These are phyloP conservation scores for Selene dorsalis DNA, from an alignment of 2,797 vertebrate species.

Conservation along the genomic window DNA sequence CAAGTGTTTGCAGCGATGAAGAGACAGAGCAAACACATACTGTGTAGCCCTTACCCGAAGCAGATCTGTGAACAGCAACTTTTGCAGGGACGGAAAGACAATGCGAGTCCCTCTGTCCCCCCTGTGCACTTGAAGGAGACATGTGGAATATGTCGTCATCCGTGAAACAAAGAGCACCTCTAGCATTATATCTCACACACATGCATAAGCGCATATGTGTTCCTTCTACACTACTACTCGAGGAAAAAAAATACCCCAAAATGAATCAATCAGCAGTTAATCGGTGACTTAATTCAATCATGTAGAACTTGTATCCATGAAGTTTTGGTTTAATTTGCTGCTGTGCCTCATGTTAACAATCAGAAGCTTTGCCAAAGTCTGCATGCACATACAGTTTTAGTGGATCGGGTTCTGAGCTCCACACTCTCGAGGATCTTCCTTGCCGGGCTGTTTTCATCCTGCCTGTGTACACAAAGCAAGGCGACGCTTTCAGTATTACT, in stretches of 20 bases:
- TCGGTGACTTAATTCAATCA: background rate
- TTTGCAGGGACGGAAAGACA: conserved; percentile 31
- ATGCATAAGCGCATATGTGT: conserved; percentile 2
- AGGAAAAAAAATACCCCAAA: conserved; percentile 1
- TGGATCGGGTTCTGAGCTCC: background rate
- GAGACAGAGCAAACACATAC: conserved; percentile 29
- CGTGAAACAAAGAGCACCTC: conserved; percentile 76
- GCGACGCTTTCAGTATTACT: conserved; percentile 56
- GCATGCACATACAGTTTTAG: conserved; percentile 30
- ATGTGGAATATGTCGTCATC: conserved; percentile 29
- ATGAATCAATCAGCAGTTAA: background rate
- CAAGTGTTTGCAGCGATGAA: conserved; percentile 32
- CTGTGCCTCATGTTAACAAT: conserved; percentile 45
- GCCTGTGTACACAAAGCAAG: conserved; percentile 2
- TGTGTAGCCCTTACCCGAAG: conserved; percentile 26
- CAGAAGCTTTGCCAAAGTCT: conserved; percentile 60
- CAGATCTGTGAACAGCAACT: conserved; percentile 44
- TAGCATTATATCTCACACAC: conserved; percentile 54
- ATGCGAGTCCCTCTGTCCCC: conserved; percentile 25
- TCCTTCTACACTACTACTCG: background rate
- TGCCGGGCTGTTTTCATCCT: background rate
- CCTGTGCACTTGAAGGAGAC: conserved; percentile 64
- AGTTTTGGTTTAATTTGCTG: conserved; percentile 17
- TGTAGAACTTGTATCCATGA: background rate
- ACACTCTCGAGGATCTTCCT: conserved; percentile 22